Base-by-base conservation (phyloP, 1,140 invertebrate genomes). In the Listronotus oregonensis region DNA sequence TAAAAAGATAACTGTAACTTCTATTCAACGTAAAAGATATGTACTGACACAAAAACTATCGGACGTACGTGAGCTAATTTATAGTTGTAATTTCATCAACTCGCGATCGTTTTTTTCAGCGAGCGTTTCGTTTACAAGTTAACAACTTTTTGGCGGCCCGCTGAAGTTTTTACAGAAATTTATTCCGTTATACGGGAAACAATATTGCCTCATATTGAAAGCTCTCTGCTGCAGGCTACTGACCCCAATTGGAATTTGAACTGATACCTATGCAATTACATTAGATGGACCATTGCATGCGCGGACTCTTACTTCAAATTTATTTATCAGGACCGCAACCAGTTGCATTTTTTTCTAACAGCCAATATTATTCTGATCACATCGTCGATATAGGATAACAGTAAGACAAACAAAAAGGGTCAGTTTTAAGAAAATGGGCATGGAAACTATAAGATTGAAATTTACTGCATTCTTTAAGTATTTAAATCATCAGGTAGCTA, bases 21-120 rank as follows among this genome's bases (percentile, higher is more conserved):
- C 59, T 69, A 66, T 69, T 69, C 52, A 69, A 56, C 60, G 49
- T 67, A 61, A 66, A 66, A 66, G 64, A 60, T 50, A 58, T 57
- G 21, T 40, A 37, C 52, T 51, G 56, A 37, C 39, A 63, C 37
- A 70, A 70, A 70, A 70, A 70, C 58, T 34, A 18, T 21, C 56
- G 34, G 55, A 67, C 61, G 68, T 69, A 69, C 68, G 68, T 70
- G 68, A 70, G 64, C 61, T 60, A 70, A 70, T 69, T 69, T 69
- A 59, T 66, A 58, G 58, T 69, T 59, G 68, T 69, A 69, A 69
- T 70, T 70, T 70, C 64, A 70, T 66, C 64, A 64, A 62, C 55
- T 59, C 12, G 43, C 34, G 63, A 59, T 58, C 11, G 42, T 55
- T 66, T 67, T 64, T 64, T 56, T 64, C 44, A 32, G 11, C 49